Conservation (phyloP, 2,113 vertebrate species). For the Propithecus coquereli region DNA sequence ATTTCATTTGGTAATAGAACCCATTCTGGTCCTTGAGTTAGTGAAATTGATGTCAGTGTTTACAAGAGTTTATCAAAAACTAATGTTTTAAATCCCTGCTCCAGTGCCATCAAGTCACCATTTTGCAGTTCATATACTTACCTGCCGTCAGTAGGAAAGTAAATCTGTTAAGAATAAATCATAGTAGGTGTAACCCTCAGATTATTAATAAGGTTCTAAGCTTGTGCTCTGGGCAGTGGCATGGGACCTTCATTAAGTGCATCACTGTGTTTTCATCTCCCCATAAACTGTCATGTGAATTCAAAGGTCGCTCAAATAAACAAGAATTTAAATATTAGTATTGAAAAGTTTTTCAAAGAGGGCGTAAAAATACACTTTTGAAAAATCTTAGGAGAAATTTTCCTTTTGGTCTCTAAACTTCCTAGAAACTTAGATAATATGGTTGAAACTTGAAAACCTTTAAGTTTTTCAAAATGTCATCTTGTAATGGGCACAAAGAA, state of each 20-base stretch:
- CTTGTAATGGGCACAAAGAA: background rate
- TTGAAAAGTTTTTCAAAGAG: slow-evolving; percentile 11
- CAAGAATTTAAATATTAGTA: slow-evolving; percentile 2
- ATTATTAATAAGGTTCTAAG: background rate
- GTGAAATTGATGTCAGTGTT: background rate
- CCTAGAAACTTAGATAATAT: background rate
- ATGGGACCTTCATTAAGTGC: background rate
- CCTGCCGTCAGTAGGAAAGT: background rate
- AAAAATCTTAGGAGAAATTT: background rate
- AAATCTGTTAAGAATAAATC: background rate
- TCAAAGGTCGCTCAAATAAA: background rate
- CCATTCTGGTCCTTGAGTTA: background rate
- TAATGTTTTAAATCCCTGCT: background rate
- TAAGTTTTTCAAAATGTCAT: slow-evolving; percentile 1
- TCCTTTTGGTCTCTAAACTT: background rate
- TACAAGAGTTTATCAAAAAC: background rate
- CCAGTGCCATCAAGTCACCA: background rate
- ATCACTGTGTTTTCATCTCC: background rate
- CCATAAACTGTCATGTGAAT: background rate
- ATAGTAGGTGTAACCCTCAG: background rate
- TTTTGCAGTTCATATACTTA: background rate
- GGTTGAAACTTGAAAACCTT: background rate
- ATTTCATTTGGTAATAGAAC: background rate
- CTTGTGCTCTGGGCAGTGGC: background rate
- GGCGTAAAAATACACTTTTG: background rate